A percentile compares a stretch with the other conserved stretches of the same genome.
phyloP scores from a whole-genome alignment of 2,888 invertebrate genomes.

The Polia nebulosa region DNA sequence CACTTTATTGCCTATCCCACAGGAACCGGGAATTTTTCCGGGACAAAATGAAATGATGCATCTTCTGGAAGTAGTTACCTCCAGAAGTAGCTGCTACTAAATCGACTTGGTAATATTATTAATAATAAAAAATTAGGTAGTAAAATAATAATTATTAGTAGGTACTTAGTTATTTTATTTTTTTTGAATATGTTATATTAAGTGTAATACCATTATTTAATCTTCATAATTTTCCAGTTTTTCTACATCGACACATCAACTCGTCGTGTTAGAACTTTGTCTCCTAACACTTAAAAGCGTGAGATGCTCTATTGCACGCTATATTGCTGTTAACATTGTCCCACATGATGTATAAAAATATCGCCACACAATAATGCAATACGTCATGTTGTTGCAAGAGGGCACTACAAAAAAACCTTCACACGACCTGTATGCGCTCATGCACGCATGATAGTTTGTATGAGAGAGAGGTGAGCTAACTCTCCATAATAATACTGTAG shows the following conservation, averaged over 20 bases:
- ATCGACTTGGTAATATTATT: too few relatives aligned
- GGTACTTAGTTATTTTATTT: too few relatives aligned
- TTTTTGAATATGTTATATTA: too few relatives aligned
- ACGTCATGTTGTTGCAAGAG: constrained; percentile 46
- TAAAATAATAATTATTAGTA: too few relatives aligned
- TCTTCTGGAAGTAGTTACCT: too few relatives aligned
- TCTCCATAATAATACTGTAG: constrained; percentile 24
- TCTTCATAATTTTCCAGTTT: too few relatives aligned
- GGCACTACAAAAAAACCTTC: constrained; percentile 58
- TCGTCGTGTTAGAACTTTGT: background rate
- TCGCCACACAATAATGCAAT: constrained; percentile 51
- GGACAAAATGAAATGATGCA: too few relatives aligned
- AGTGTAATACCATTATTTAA: too few relatives aligned
- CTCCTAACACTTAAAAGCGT: constrained; percentile 28
- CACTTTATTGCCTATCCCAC: too few relatives aligned
- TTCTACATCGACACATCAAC: background rate
- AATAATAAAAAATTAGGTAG: too few relatives aligned
- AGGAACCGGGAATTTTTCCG: too few relatives aligned
- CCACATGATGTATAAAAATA: constrained; percentile 51
- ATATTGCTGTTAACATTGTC: constrained; percentile 44
- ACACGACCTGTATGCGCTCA: constrained; percentile 54
- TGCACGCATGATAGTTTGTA: constrained; percentile 35
- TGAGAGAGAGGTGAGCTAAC: constrained; percentile 50
- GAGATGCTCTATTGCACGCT: constrained; percentile 42
- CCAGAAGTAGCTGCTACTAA: too few relatives aligned